Percentiles rank a stretch among this genome's conserved stretches.
phyloP scores from a whole-genome alignment of 2,797 vertebrate species.

The Takifugu rubripes region DNA sequence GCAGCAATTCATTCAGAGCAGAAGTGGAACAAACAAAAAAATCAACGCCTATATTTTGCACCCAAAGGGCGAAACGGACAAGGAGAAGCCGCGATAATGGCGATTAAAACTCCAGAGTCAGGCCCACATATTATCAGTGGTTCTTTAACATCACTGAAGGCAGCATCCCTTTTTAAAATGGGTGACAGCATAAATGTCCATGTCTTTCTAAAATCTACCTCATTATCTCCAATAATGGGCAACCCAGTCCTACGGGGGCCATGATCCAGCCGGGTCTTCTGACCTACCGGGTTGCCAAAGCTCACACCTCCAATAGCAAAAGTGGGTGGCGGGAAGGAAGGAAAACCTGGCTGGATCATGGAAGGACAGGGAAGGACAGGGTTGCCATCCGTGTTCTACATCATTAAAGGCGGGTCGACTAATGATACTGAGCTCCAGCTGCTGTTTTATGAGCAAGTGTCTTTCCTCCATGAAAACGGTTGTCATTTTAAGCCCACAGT shows the following conservation, averaged over 20 bases:
- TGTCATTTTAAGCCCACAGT: conserved; percentile 37
- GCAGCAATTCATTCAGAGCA: conserved; percentile 50
- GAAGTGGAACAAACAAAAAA: conserved; percentile 51
- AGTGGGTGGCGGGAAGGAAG: no score
- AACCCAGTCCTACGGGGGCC: no score
- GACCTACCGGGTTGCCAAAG: no score
- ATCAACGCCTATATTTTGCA: conserved; percentile 58
- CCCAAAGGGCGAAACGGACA: conserved; percentile 13
- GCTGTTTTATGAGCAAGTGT: conserved; percentile 32
- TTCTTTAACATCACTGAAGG: conserved; percentile 33
- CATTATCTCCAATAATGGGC: no score
- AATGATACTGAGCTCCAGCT: conserved; percentile 10
- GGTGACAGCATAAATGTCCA: conserved; percentile 40
- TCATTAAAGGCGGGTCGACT: no score
- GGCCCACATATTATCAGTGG: conserved; percentile 17
- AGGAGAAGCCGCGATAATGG: not conserved
- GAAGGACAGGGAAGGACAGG: no score
- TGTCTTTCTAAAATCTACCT: no score
- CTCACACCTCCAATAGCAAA: no score
- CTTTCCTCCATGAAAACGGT: conserved; percentile 15
- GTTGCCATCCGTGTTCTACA: no score
- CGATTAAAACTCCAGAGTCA: not conserved
- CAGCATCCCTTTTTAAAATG: conserved; percentile 27
- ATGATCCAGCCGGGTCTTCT: no score
- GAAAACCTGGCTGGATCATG: no score